Base-by-base conservation (phyloP, 2,888 invertebrate species). In the Athalia cordata region DNA sequence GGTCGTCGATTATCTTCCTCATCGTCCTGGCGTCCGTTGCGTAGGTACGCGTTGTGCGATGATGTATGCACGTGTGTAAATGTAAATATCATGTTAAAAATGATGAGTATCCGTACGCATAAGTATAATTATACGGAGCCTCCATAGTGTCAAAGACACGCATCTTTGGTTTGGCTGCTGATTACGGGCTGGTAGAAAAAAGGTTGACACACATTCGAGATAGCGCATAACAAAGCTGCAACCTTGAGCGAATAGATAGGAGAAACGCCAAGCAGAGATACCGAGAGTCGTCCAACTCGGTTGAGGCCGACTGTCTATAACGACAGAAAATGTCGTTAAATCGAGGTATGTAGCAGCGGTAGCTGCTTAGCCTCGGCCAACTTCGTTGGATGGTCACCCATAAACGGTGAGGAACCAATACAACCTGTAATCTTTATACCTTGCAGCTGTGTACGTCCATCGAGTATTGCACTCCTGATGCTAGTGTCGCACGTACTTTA, bases 321-420 rank as follows among this genome's bases (percentile, higher is more conserved):
- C 72, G 72, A 72, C 72, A 72, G 57, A 59, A 29, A 59, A 57
- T 72, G 72, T 72, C 72, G 72, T 72, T 72, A 72, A 72, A 72
- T 72, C 72, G 72, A 68, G 55, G 52, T 55, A 55, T n/a, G 55
- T 55, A 8, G 55, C 55, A n/a, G 9, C 55, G 72, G 45, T 59
- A 59, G 57, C 72, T 47, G 55, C 55, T 52, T 88, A 89, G 86
- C 89, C 89, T 89, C 88, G 88, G 88, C 88, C 89, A 88, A 89
- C 89, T 89, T 89, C 87, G 85, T 57, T 84, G 47, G 59, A 52
- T 59, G 6, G 72, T 79, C 83, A 84, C 83, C 86, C 85, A 87
- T 88, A 89, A 87, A 87, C 83, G 86, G 83, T 81, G 29, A 15
- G 11, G 29, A 55, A 52, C 52, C 6, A 68, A 52, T 55, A 55